These are phyloP conservation scores for Diachasmimorpha longicaudata DNA, from an alignment of 1,140 invertebrate species.

Conservation along the genomic window DNA sequence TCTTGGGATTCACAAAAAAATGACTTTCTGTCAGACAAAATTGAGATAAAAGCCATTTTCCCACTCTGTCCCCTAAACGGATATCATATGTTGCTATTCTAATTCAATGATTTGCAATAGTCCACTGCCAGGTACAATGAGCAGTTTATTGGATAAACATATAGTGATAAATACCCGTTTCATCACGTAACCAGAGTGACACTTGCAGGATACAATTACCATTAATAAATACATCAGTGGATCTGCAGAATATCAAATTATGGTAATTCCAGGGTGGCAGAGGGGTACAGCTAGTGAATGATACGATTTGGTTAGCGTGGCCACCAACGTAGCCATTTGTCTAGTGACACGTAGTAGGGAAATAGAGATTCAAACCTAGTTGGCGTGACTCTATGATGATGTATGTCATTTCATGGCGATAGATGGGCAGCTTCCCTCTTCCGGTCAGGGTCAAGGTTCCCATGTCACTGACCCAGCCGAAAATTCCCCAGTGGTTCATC, in stretches of 20 bases:
- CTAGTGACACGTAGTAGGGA: slow-evolving; percentile 11
- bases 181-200: background rate
- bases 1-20: no score
- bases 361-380: background rate
- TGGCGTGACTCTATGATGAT: background rate
- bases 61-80: no score
- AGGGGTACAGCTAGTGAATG: slow-evolving; percentile 16
- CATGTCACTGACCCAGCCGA: background rate
- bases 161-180: background rate
- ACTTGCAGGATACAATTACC: slow-evolving; percentile 20
- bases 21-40: no score
- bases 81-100: no score
- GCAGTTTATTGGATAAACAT: background rate
- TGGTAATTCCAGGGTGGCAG: slow-evolving; percentile 37
- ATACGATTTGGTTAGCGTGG: slow-evolving; percentile 34
- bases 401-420: background rate
- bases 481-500: background rate
- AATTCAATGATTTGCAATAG: background rate
- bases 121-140: background rate
- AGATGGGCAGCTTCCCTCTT: background rate
- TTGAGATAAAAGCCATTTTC: no score
- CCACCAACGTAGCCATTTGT: slow-evolving; percentile 17
- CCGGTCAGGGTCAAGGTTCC: slow-evolving; percentile 42
- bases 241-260: slow-evolving; percentile 43
- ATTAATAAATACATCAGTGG: slow-evolving; percentile 41